A percentile compares a stretch with the other conserved stretches of the same genome.
Conservation (phyloP, 2,797 vertebrate species). For the Poeciliopsis presidionis region DNA sequence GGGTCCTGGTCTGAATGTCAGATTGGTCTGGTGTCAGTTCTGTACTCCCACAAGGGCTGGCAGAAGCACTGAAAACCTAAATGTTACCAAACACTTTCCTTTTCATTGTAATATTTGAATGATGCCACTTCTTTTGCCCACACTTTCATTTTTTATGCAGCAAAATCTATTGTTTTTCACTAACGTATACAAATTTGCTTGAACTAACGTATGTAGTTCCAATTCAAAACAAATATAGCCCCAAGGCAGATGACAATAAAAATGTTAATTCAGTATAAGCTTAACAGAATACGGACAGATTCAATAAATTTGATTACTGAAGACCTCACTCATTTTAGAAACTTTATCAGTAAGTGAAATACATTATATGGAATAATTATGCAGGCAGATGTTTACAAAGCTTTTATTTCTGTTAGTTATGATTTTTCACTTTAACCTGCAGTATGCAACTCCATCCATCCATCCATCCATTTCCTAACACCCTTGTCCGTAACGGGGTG, state of each 20-base stretch:
- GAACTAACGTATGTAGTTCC: not conserved
- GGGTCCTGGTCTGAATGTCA: conserved; percentile 27
- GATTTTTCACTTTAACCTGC: too few relatives aligned
- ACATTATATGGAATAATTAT: too few relatives aligned
- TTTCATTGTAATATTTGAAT: not conserved
- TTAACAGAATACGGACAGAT: not conserved
- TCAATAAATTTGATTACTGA: not conserved
- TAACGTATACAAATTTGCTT: not conserved
- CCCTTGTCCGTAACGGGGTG: too few relatives aligned
- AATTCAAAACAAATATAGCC: not conserved
- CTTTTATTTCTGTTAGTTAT: too few relatives aligned
- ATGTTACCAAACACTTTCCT: conserved; percentile 6
- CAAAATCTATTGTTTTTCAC: not conserved
- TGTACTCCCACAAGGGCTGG: conserved; percentile 2
- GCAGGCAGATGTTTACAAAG: too few relatives aligned
- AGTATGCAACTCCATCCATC: too few relatives aligned
- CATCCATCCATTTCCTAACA: too few relatives aligned
- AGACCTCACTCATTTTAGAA: too few relatives aligned
- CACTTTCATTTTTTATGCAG: not conserved
- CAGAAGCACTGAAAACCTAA: not conserved
- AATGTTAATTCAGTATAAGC: not conserved
- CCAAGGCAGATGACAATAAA: not conserved
- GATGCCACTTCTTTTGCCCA: not conserved
- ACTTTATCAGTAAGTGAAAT: too few relatives aligned
- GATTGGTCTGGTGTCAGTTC: conserved; percentile 7